Evolutionary conservation across 2,113 vertebrate genomes (phyloP).

Genomic region (Gadus macrocephalus): DNA sequence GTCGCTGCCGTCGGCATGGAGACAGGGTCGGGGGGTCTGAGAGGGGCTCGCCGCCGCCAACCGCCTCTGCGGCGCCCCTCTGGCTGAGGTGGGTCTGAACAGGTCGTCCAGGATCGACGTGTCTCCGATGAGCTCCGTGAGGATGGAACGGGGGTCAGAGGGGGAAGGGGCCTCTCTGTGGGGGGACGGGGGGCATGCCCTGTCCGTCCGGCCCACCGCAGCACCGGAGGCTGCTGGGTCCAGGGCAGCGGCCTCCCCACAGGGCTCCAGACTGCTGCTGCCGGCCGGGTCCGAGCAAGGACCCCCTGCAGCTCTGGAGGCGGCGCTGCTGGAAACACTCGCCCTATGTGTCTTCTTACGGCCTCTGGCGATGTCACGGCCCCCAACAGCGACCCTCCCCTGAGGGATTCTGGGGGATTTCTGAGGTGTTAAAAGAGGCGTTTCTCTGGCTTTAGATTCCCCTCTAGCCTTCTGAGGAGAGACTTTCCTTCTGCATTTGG

Average conservation of each 20-base stretch:
- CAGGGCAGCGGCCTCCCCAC: conserved; percentile 37
- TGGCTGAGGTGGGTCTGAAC: conserved; percentile 69
- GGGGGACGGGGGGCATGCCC: background rate
- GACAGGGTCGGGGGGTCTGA: background rate
- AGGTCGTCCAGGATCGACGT: conserved; percentile 87
- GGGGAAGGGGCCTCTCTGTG: background rate
- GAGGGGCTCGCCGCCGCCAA: conserved; percentile 3
- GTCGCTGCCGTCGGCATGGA: background rate
- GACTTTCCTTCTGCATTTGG: conserved; percentile 13
- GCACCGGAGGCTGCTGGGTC: conserved; percentile 30
- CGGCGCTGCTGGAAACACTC: conserved; percentile 51
- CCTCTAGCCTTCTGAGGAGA: background rate
- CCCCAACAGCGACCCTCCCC: conserved; percentile 33
- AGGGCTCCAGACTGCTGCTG: conserved; percentile 49
- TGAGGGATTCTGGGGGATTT: background rate
- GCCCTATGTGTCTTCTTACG: conserved; percentile 49
- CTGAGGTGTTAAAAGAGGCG: too few species aligned
- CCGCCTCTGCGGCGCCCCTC: conserved; percentile 17
- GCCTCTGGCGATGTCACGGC: conserved; percentile 35
- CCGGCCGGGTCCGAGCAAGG: conserved; percentile 40
- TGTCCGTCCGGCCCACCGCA: conserved; percentile 15
- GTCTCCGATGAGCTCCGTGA: conserved; percentile 85
- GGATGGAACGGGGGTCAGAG: conserved; percentile 30
- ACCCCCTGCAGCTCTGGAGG: conserved; percentile 44
- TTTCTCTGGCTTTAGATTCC: conserved; percentile 13